Evolutionary conservation across 2,888 invertebrate genomes (phyloP).

Genomic region (Baccha elongata): DNA sequence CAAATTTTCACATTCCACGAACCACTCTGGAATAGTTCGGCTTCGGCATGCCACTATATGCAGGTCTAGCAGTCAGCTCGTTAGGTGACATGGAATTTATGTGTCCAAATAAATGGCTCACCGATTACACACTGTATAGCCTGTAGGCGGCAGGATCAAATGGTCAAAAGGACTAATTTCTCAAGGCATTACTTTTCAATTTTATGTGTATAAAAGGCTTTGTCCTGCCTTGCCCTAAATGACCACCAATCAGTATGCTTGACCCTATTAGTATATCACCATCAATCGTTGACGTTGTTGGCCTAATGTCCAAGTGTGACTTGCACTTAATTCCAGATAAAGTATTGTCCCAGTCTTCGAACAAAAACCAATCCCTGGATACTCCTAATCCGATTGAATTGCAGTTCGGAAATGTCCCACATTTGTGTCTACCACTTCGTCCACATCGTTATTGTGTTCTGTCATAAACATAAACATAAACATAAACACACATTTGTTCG

Average conservation of each 20-base stretch:
- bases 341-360: constrained; percentile 32
- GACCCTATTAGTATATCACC: constrained; percentile 52
- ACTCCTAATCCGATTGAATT: constrained; percentile 42
- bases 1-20: constrained; percentile 60
- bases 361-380: not conserved
- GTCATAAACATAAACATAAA: constrained; percentile 71
- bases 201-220: constrained; percentile 15
- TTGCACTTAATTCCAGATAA: constrained; percentile 44
- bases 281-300: constrained; percentile 42
- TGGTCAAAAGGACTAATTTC: constrained; percentile 64
- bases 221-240: constrained; percentile 39
- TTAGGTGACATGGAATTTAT: constrained; percentile 69
- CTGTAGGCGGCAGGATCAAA: constrained; percentile 70
- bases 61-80: constrained; percentile 39
- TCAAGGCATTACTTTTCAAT: constrained; percentile 26
- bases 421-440: constrained; percentile 47
- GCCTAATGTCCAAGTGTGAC: constrained; percentile 32
- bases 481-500: constrained; percentile 62
- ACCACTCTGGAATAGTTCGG: constrained; percentile 31
- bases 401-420: constrained; percentile 46
- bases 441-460: constrained; percentile 53
- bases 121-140: constrained; percentile 39
- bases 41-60: constrained; percentile 3
- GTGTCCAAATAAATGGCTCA: constrained; percentile 53
- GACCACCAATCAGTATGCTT: constrained; percentile 50